phyloP scores from a whole-genome alignment of 2,113 vertebrate genomes.

The Pica pica region DNA sequence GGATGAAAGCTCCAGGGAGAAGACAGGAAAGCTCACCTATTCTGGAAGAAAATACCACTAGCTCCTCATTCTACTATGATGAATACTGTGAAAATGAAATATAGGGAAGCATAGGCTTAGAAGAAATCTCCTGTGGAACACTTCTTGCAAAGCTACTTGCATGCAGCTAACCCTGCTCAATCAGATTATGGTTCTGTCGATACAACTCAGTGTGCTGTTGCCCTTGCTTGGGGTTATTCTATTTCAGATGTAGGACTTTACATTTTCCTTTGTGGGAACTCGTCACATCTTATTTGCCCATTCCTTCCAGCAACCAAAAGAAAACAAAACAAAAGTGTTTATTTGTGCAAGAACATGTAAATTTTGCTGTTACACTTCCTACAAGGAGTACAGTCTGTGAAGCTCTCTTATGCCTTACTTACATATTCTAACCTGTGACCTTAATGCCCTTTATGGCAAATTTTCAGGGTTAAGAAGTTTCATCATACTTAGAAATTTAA shows the following conservation, averaged over 20 bases:
- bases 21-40: fast-evolving
- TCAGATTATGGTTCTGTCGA: not conserved
- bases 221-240: not conserved
- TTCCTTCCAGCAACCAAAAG: not conserved
- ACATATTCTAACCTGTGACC: not conserved
- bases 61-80: not conserved
- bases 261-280: not conserved
- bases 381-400: not conserved
- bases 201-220: not conserved
- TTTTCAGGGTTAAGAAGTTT: not conserved
- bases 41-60: not conserved
- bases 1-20: not conserved
- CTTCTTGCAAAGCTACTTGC: fast-evolving
- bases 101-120: not conserved
- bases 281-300: not conserved
- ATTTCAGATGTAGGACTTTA: not conserved
- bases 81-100: not conserved
- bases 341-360: not conserved
- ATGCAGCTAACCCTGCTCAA: not conserved
- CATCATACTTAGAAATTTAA: not conserved
- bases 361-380: not conserved
- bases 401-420: not conserved
- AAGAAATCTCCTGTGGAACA: not conserved
- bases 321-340: not conserved
- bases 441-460: not conserved